Base-by-base conservation (phyloP, 1,140 invertebrate species). In the Sitodiplosis mosellana region DNA sequence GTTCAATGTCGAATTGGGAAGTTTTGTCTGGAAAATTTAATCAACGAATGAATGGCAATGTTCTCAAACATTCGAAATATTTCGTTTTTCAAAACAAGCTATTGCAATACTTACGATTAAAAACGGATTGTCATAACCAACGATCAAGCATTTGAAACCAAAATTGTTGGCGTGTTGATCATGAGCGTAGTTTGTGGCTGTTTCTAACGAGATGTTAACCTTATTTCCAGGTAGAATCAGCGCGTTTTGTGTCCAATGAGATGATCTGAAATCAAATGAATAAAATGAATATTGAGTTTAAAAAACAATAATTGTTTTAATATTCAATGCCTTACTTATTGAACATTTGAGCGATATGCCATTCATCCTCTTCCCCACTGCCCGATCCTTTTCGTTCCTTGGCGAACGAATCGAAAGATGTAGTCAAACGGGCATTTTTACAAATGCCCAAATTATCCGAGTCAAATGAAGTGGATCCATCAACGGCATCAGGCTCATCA, bases 201-300 rank as follows among this genome's bases (percentile, higher is more conserved):
- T 95, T 68, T 96, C 91, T 57, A 97, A 59, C 0, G 89, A 93
- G 62, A 97, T 94, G 53, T 93, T 76, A 0, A 95, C 80, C 69
- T 94, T 87, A 64, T 94, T 90, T 18, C 92, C 92, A 51, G 93
- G 92, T 33, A 97, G 66, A 43, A 96, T 69, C 11, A 97, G 63
- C 2, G 87, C 78, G 54, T 79, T 80, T 56, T 83, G 80, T 2
- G 92, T 87, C 90, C 92, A 97, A 47, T 87, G 86, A 41, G 71
- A 70, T 37, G 71, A 67, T 18, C 84, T 77, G 52, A 5, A 68
- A 67, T 45, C 1, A 34, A 47, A 47, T 36, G 12, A n/a, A 8
- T 38, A n/a, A n/a, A n/a, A n/a, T n/a, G n/a, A n/a, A n/a, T n/a
- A n/a, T n/a, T 18, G 1, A 21, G n/a, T n/a, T n/a, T n/a, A n/a